Conservation (phyloP, 2,797 vertebrate genomes). For the Brotula barbata region DNA sequence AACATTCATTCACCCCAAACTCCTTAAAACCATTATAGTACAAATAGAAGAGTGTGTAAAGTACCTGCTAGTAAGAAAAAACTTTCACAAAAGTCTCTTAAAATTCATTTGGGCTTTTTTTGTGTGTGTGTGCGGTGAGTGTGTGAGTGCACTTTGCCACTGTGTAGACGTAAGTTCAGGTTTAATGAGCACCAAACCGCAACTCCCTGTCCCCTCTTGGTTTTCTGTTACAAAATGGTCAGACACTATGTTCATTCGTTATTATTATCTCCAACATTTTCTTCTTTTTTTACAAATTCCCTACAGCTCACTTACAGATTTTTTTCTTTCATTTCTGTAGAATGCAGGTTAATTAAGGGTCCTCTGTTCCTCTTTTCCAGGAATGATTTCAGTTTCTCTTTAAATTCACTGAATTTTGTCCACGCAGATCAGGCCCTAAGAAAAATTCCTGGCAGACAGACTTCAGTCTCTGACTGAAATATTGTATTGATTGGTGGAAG, state of each 20-base stretch:
- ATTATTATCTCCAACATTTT: neutral
- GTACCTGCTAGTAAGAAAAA: constrained; percentile 2
- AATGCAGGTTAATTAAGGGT: neutral
- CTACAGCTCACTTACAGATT: neutral
- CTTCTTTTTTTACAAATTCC: neutral
- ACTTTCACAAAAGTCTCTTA: no score
- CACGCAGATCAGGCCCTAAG: no score
- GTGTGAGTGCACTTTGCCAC: no score
- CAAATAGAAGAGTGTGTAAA: constrained; percentile 3
- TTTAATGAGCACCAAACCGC: constrained; percentile 35
- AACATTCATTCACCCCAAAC: constrained; percentile 5
- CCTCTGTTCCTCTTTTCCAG: neutral
- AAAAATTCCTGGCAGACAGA: no score
- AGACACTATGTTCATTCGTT: constrained; percentile 11
- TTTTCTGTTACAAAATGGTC: neutral
- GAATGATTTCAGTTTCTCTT: neutral
- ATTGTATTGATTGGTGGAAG: no score
- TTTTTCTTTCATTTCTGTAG: neutral
- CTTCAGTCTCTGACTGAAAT: no score
- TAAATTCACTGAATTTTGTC: no score
- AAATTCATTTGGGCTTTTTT: no score
- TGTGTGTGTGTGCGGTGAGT: no score
- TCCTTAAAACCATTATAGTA: constrained; percentile 15
- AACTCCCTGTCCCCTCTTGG: neutral
- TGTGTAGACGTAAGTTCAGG: constrained; percentile 7